phyloP scores from a whole-genome alignment of 2,797 vertebrate species.

The Esox lucius region DNA sequence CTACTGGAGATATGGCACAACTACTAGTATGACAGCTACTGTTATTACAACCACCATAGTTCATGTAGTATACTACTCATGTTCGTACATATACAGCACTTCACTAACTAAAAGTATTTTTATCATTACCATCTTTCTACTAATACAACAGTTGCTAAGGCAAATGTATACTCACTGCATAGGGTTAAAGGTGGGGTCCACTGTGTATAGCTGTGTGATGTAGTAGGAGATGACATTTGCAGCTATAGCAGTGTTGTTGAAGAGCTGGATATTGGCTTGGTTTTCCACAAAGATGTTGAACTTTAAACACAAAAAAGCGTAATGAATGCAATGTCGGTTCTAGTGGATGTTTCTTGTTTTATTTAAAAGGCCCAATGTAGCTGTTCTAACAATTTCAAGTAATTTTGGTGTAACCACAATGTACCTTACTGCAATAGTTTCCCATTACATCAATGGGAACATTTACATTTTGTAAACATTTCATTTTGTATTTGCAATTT shows the following conservation, averaged over 20 bases:
- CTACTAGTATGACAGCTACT: not conserved
- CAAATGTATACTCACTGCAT: slow-evolving; percentile 41
- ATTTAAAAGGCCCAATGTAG: not conserved
- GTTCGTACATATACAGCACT: not conserved
- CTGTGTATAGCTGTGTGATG: slow-evolving; percentile 49
- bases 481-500: too few species aligned
- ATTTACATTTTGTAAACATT: too few species aligned
- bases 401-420: too few species aligned
- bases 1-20: not conserved
- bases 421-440: too few species aligned
- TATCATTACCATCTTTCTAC: not conserved
- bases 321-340: not conserved
- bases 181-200: slow-evolving; percentile 48
- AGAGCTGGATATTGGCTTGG: slow-evolving; percentile 64
- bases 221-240: slow-evolving; percentile 51
- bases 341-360: not conserved
- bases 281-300: slow-evolving; percentile 52
- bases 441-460: too few species aligned
- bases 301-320: slow-evolving; percentile 43
- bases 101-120: not conserved
- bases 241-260: slow-evolving; percentile 53
- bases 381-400: not conserved
- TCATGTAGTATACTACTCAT: not conserved
- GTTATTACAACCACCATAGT: not conserved
- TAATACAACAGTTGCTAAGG: not conserved